These are phyloP conservation scores for Labrus mixtus DNA, from an alignment of 2,113 vertebrate species.

Conservation along the genomic window DNA sequence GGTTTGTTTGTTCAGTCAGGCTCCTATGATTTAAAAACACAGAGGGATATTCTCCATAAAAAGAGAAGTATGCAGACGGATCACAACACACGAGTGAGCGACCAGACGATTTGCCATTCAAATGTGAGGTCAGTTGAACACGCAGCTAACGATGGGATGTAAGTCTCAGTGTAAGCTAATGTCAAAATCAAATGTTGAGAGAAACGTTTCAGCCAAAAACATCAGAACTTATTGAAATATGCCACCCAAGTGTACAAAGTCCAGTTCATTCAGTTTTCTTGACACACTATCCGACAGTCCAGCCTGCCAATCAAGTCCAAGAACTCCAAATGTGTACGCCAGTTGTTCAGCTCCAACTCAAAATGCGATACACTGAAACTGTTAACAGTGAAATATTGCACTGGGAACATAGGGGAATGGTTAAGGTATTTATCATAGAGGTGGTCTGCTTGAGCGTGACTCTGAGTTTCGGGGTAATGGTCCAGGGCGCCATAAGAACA, in stretches of 20 bases:
- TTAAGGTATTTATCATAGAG: slow-evolving; percentile 38
- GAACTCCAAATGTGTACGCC: neutral
- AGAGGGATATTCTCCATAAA: neutral
- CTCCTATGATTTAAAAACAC: neutral
- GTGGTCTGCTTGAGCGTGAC: slow-evolving; percentile 49
- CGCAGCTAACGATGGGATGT: neutral
- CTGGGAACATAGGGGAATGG: slow-evolving; percentile 21
- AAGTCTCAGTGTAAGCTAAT: slow-evolving; percentile 7
- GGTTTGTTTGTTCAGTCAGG: slow-evolving; percentile 15
- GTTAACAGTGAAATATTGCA: slow-evolving; percentile 30
- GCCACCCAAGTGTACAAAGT: slow-evolving; percentile 16
- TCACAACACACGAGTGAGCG: neutral
- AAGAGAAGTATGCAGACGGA: neutral
- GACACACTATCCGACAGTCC: slow-evolving; percentile 4
- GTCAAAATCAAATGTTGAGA: slow-evolving; percentile 15
- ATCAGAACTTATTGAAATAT: slow-evolving; percentile 22
- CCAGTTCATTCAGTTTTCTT: neutral
- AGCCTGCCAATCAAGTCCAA: slow-evolving; percentile 16
- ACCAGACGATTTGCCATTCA: slow-evolving; percentile 35
- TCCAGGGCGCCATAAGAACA: slow-evolving; percentile 30
- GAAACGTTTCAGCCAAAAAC: neutral
- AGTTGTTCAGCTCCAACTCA: slow-evolving; percentile 19
- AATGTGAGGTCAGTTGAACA: slow-evolving; percentile 29
- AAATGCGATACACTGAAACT: slow-evolving; percentile 26
- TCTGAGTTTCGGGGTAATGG: slow-evolving; percentile 36